Conservation (phyloP, 2,888 invertebrate species). For the Formica aserva region DNA sequence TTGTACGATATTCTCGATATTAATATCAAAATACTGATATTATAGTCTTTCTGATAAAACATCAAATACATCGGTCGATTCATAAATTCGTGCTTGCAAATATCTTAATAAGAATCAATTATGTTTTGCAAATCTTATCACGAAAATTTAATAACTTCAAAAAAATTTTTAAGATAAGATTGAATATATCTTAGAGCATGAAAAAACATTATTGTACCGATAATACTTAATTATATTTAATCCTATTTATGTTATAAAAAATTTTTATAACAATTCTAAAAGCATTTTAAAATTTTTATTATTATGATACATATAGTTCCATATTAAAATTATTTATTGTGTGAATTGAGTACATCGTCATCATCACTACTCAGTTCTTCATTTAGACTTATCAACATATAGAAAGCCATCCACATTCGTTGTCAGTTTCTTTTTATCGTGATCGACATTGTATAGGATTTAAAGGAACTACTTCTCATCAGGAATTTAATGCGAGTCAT, state of each 20-base stretch:
- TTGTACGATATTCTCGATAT: constrained; percentile 4
- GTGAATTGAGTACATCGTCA: not conserved
- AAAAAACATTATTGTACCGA: not conserved
- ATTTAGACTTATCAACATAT: not conserved
- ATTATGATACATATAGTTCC: not conserved
- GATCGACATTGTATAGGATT: not conserved
- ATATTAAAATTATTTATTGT: constrained; percentile 10
- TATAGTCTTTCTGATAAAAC: constrained; percentile 3
- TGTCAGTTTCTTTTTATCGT: not conserved
- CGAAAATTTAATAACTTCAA: not conserved
- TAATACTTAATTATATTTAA: not conserved
- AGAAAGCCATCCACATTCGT: not conserved
- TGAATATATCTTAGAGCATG: not conserved
- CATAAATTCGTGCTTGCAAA: constrained; percentile 16
- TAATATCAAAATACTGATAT: constrained; percentile 19
- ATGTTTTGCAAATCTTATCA: not conserved
- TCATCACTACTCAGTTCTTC: not conserved
- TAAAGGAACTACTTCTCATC: not conserved
- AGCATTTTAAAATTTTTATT: not conserved
- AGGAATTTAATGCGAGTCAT: not conserved
- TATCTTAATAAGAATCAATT: not conserved
- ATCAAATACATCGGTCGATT: not conserved
- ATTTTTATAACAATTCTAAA: not conserved
- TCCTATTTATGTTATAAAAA: not conserved
- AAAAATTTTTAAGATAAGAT: constrained; percentile 4